Evolutionary conservation across 2,888 invertebrate genomes (phyloP).

Genomic region (Trissonchulus latispiculum): DNA sequence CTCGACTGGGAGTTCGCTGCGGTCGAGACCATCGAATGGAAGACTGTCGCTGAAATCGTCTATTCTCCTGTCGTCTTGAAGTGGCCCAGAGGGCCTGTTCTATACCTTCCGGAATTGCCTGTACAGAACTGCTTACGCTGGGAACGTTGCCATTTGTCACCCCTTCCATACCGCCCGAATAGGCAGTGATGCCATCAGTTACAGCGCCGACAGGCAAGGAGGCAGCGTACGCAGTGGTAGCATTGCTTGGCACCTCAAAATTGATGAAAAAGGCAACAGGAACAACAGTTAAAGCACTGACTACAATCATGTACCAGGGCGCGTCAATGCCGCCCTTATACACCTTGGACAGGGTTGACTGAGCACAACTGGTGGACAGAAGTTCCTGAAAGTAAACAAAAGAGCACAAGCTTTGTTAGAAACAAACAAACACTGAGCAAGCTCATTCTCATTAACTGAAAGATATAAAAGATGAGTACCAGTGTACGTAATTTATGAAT

Average conservation of each 20-base stretch:
- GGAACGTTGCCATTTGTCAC: neutral
- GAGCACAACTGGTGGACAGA: conserved; percentile 42
- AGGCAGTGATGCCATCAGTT: neutral
- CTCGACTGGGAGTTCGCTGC: neutral
- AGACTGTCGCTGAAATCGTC: too few relatives aligned
- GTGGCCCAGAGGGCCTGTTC: too few relatives aligned
- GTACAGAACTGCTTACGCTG: neutral
- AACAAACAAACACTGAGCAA: neutral
- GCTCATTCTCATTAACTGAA: too few relatives aligned
- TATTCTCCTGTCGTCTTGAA: too few relatives aligned
- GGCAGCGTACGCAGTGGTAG: too few relatives aligned
- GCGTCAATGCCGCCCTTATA: conserved; percentile 19
- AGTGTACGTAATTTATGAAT: too few relatives aligned
- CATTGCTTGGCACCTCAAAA: neutral
- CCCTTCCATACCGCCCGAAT: neutral
- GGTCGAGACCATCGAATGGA: neutral
- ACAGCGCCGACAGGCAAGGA: too few relatives aligned
- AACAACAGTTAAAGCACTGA: conserved; percentile 14
- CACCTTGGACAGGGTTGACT: conserved; percentile 24
- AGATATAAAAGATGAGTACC: too few relatives aligned
- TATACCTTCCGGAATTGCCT: neutral
- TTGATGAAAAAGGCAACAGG: conserved; percentile 5
- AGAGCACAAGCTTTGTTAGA: neutral
- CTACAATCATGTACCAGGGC: neutral
- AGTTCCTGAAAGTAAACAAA: conserved; percentile 33